phyloP scores from a whole-genome alignment of 2,797 vertebrate species.

The Chelonia mydas region DNA sequence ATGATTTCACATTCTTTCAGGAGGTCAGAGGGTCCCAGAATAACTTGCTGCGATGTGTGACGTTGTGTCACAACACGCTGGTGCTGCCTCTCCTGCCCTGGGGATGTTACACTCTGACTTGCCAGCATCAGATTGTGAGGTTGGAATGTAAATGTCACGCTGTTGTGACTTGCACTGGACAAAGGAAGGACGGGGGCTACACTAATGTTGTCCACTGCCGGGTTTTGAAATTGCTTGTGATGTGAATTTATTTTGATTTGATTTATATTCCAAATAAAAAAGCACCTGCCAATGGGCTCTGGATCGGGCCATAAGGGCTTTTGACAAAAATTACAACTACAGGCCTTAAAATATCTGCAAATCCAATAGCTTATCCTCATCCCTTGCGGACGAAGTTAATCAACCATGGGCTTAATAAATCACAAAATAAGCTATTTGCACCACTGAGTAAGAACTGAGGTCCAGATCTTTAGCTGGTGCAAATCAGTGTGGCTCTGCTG shows the following conservation, averaged over 20 bases:
- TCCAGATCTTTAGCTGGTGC: not conserved
- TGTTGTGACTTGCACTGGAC: not conserved
- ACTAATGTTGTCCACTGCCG: fast-evolving
- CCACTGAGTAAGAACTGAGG: not conserved
- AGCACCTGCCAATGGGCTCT: constrained; percentile 3
- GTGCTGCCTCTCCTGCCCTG: too few species aligned
- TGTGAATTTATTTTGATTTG: not conserved
- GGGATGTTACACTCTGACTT: not conserved
- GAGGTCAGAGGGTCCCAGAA: not conserved
- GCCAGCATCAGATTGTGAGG: not conserved
- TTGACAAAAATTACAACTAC: not conserved
- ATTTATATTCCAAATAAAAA: not conserved
- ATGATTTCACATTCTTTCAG: not conserved
- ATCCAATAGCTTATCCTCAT: constrained; percentile 57
- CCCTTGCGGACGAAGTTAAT: constrained; percentile 16
- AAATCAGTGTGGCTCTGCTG: not conserved
- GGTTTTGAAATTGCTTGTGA: constrained; percentile 12
- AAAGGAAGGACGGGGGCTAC: not conserved
- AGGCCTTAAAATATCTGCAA: constrained; percentile 54
- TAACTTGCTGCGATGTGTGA: not conserved
- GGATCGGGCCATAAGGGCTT: not conserved
- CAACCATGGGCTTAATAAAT: constrained; percentile 28
- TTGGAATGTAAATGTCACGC: not conserved
- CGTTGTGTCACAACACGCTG: not conserved
- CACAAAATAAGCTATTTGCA: not conserved